Conservation (phyloP, 2,888 invertebrate species). For the Machimus atricapillus region DNA sequence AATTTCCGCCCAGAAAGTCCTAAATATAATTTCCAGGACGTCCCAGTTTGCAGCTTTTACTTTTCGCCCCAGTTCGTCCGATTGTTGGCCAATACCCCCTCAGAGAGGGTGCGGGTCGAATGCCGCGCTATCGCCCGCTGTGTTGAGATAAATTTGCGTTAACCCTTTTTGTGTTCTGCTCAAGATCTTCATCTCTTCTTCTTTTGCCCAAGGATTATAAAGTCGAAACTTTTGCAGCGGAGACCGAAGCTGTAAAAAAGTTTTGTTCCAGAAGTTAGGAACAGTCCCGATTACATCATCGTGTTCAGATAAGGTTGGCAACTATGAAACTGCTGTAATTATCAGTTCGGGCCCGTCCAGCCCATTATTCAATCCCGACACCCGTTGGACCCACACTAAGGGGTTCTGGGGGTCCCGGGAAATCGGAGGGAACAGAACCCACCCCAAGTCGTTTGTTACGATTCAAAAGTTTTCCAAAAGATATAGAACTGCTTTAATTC, state of each 20-base stretch:
- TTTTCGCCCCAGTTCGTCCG: not conserved
- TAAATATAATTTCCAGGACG: conserved; percentile 3
- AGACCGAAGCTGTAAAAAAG: not conserved
- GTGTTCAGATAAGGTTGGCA: not conserved
- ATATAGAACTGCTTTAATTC: conserved; percentile 9
- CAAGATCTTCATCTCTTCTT: not conserved
- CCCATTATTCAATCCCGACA: not conserved
- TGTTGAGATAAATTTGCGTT: not conserved
- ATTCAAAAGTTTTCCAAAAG: conserved; percentile 10
- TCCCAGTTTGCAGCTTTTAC: not conserved
- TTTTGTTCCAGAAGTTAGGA: not conserved
- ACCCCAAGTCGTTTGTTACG: not conserved
- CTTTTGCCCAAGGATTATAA: conserved; percentile 1
- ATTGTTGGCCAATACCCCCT: not conserved
- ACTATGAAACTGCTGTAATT: conserved; percentile 31
- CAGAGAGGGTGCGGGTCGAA: not conserved
- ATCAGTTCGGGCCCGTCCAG: not conserved
- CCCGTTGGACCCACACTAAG: not conserved
- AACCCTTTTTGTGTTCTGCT: not conserved
- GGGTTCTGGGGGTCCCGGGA: not conserved
- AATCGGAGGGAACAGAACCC: not conserved
- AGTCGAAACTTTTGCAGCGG: conserved; percentile 8
- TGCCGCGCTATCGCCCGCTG: not conserved
- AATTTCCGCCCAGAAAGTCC: not conserved
- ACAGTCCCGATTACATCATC: conserved; percentile 12